These are phyloP conservation scores for Okapia johnstoni DNA, from an alignment of 2,113 vertebrate genomes.

Conservation along the genomic window DNA sequence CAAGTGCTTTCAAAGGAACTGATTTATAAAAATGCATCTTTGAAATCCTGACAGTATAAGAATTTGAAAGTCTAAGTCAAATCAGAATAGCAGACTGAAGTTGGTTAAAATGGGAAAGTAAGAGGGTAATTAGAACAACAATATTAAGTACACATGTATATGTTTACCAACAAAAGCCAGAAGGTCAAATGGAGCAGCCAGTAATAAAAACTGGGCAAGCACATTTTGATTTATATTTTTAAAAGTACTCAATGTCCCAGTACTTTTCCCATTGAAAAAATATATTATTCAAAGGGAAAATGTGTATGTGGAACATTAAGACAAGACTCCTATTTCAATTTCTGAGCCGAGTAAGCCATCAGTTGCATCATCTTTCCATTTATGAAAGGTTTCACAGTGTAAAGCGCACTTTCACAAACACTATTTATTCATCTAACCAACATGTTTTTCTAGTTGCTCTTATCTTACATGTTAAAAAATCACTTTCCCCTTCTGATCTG, in stretches of 20 bases:
- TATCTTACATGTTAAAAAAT: not conserved
- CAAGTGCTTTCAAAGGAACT: constrained; percentile 47
- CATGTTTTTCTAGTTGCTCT: not conserved
- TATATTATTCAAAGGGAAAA: not conserved
- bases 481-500: not conserved
- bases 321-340: not conserved
- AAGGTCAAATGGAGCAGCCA: not conserved
- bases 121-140: not conserved
- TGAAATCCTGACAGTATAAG: not conserved
- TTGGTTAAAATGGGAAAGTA: not conserved
- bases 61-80: not conserved
- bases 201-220: not conserved
- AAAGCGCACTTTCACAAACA: not conserved
- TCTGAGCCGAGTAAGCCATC: not conserved
- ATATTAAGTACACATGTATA: not conserved
- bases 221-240: not conserved
- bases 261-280: not conserved
- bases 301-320: not conserved
- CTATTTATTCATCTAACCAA: constrained; percentile 25
- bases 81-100: not conserved
- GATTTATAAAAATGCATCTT: constrained; percentile 24
- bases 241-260: not conserved
- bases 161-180: not conserved
- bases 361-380: not conserved
- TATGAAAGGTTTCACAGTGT: not conserved